Conservation (phyloP, 2,113 vertebrate genomes). For the Hippocampus barbouri region DNA sequence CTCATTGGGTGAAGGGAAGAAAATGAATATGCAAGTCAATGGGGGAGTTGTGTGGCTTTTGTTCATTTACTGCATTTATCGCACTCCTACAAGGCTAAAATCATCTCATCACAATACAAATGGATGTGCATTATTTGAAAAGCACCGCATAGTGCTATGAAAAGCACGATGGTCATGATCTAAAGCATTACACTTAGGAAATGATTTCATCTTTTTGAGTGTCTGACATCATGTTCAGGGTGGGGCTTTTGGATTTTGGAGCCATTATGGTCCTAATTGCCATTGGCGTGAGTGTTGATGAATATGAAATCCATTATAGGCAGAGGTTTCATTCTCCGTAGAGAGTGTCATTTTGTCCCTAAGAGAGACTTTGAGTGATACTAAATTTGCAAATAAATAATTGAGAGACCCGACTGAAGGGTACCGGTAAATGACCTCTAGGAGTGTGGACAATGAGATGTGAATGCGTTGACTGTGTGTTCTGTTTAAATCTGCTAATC, state of each 20-base stretch:
- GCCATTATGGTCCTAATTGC: constrained; percentile 58
- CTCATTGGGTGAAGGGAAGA: too few species aligned
- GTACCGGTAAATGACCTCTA: constrained; percentile 56
- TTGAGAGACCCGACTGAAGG: constrained; percentile 51
- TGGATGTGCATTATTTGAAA: background rate
- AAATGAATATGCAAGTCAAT: too few species aligned
- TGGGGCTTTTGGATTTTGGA: constrained; percentile 37
- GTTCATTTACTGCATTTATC: constrained; percentile 1
- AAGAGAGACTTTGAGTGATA: constrained; percentile 47
- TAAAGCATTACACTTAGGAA: constrained; percentile 1
- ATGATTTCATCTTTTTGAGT: constrained; percentile 33
- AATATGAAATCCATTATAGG: constrained; percentile 53
- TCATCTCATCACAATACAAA: background rate
- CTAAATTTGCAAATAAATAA: constrained; percentile 69
- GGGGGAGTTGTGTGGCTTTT: too few species aligned
- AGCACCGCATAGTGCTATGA: background rate
- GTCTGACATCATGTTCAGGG: constrained; percentile 15
- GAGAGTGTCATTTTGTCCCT: constrained; percentile 56
- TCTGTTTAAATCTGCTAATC: constrained; percentile 27
- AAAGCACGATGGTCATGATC: constrained; percentile 9
- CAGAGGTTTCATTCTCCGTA: constrained; percentile 50
- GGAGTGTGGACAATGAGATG: constrained; percentile 37
- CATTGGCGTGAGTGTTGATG: constrained; percentile 50
- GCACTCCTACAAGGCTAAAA: constrained; percentile 12
- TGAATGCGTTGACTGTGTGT: constrained; percentile 12